phyloP scores from a whole-genome alignment of 2,113 vertebrate species.

The Tragelaphus imberbis region DNA sequence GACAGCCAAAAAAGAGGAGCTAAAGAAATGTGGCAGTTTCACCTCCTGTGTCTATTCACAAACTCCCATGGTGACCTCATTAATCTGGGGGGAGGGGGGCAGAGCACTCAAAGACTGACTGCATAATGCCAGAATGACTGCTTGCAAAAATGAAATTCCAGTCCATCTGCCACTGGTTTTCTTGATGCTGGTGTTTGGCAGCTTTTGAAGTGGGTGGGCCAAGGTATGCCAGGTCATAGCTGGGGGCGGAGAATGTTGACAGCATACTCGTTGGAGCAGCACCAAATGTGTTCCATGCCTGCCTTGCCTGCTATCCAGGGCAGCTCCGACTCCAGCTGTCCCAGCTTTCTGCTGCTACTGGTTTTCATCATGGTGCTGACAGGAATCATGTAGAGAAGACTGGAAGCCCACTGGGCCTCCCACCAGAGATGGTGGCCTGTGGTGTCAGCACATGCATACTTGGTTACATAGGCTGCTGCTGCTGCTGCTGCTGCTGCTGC shows the following conservation, averaged over 20 bases:
- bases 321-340: not conserved
- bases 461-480: not conserved
- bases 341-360: not conserved
- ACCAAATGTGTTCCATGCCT: not conserved
- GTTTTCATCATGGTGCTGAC: not conserved
- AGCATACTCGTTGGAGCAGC: not conserved
- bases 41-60: constrained; percentile 72
- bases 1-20: constrained; percentile 75
- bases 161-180: constrained; percentile 7
- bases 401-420: not conserved
- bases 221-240: not conserved
- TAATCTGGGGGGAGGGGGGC: constrained; percentile 63
- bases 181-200: constrained; percentile 4
- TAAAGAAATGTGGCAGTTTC: constrained; percentile 77
- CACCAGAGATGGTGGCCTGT: not conserved
- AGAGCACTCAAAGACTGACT: constrained; percentile 34
- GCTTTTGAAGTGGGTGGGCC: not conserved
- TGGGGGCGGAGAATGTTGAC: not conserved
- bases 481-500: too few species aligned
- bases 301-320: not conserved
- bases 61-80: constrained; percentile 56
- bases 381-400: not conserved
- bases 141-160: constrained; percentile 34
- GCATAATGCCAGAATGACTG: constrained; percentile 10
- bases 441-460: not conserved